These are phyloP conservation scores for Ahaetulla prasina DNA, from an alignment of 2,113 vertebrate genomes.

Conservation along the genomic window DNA sequence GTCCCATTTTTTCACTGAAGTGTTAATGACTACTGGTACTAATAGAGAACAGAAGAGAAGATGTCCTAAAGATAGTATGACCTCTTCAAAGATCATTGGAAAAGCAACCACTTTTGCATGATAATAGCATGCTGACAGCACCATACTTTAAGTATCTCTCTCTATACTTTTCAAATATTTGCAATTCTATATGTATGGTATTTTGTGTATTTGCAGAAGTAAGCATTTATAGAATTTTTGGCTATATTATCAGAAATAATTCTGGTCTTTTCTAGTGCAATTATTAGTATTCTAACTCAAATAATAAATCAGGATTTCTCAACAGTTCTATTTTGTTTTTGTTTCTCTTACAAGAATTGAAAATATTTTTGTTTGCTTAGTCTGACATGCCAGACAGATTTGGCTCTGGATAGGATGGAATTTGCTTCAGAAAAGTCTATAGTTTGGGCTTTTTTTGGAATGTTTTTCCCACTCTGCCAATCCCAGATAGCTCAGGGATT, in stretches of 20 bases:
- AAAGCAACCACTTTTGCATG: neutral
- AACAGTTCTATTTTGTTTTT: neutral
- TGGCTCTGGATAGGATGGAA: neutral
- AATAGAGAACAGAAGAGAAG: neutral
- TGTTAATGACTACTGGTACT: neutral
- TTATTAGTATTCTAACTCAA: neutral
- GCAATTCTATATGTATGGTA: neutral
- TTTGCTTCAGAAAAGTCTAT: neutral
- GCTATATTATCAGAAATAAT: slow-evolving; percentile 10
- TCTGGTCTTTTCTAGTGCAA: neutral
- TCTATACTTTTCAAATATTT: neutral
- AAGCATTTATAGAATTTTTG: neutral
- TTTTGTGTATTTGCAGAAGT: neutral
- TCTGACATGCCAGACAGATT: neutral
- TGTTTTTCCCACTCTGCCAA: neutral
- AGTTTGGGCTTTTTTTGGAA: neutral
- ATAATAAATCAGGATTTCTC: neutral
- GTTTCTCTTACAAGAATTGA: neutral
- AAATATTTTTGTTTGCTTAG: slow-evolving; percentile 1
- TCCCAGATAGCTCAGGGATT: neutral
- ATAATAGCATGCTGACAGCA: neutral
- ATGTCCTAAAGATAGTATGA: neutral
- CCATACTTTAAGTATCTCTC: neutral
- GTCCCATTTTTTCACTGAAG: neutral
- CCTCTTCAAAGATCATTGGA: neutral